These are phyloP conservation scores for Geotrypetes seraphini DNA, from an alignment of 2,797 vertebrate genomes.

Conservation along the genomic window DNA sequence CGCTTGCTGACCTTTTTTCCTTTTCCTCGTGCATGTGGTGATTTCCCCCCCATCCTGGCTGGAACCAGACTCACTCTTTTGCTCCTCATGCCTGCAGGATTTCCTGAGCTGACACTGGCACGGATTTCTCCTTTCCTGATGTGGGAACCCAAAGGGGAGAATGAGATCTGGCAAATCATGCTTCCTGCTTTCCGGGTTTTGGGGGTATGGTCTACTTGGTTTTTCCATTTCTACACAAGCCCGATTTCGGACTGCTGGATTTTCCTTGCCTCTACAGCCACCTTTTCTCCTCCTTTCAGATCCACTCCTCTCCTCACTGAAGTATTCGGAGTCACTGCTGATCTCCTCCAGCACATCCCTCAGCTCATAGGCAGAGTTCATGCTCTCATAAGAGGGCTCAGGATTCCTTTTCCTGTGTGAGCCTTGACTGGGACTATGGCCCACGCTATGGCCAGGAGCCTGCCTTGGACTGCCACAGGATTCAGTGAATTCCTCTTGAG, in stretches of 20 bases:
- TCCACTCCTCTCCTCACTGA: slow-evolving; percentile 22
- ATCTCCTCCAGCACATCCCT: slow-evolving; percentile 51
- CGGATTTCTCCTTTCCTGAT: no score
- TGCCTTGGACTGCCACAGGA: no score
- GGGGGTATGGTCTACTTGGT: not conserved
- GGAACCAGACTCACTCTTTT: slow-evolving; percentile 16
- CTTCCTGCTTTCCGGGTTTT: no score
- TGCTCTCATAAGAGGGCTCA: not conserved
- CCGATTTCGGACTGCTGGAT: no score
- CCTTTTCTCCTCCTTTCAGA: slow-evolving; percentile 17
- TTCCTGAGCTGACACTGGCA: slow-evolving; percentile 22
- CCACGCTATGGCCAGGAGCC: no score
- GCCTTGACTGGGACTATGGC: no score
- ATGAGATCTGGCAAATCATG: no score
- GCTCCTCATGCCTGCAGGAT: slow-evolving; percentile 7
- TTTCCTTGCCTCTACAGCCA: not conserved
- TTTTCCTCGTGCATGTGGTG: slow-evolving; percentile 23
- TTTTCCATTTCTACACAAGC: no score
- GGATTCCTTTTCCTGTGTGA: slow-evolving; percentile 4
- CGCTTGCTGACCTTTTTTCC: slow-evolving; percentile 15
- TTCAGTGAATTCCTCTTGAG: not conserved
- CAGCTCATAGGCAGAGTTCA: slow-evolving; percentile 20
- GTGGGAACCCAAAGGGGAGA: no score
- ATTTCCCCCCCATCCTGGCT: slow-evolving; percentile 22
- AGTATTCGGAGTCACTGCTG: slow-evolving; percentile 46